Base-by-base conservation (phyloP, 2,888 invertebrate genomes). In the Cephus sareptanus region DNA sequence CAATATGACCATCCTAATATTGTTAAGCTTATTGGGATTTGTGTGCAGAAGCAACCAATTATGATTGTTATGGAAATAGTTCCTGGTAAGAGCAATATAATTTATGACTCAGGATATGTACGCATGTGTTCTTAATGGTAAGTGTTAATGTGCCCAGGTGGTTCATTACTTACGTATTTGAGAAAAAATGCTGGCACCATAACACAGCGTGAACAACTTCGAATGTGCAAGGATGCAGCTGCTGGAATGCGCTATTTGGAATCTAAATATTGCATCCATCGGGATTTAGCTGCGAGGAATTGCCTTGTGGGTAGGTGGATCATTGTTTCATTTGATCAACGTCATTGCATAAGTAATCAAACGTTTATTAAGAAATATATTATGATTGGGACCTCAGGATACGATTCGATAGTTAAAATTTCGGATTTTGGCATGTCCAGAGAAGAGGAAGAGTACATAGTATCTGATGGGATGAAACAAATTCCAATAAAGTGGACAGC, bases 1-100 rank as follows among this genome's bases (percentile, higher is more conserved):
- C 98, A 98, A 91, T 99, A 99, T 91, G 97, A 98, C 91, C 99
- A 99, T 92, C 97, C 98, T 0, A 99, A 99, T 92, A 97, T 99
- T 83, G 99, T 99, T 69, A 95, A 97, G 89, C 94, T 99, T 69
- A 98, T 98, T 85, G 99, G 99, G 37, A 98, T 99, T 86, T 99
- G 98, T 86, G 98, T 98, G 82, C 98, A 98, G 92, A 97, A 98
- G 89, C 98, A 98, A 88, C 99, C 99, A 0, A 98, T 99, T 79
- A 98, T 99, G 98, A 98, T 99, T 88, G 98, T 99, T 56, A 99
- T 99, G 99, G 99, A 99, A 93, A 94, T 98, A 81, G 98, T 98
- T 74, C 95, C 96, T 85, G 96, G 96, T 96, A 90, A 89, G 87
- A 79, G 69, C 13, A 68, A 75, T 73, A 74, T 76, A 76, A 75